Percentiles rank a stretch among this genome's conserved stretches.
phyloP scores from a whole-genome alignment of 2,797 vertebrate genomes.

The Periparus ater region DNA sequence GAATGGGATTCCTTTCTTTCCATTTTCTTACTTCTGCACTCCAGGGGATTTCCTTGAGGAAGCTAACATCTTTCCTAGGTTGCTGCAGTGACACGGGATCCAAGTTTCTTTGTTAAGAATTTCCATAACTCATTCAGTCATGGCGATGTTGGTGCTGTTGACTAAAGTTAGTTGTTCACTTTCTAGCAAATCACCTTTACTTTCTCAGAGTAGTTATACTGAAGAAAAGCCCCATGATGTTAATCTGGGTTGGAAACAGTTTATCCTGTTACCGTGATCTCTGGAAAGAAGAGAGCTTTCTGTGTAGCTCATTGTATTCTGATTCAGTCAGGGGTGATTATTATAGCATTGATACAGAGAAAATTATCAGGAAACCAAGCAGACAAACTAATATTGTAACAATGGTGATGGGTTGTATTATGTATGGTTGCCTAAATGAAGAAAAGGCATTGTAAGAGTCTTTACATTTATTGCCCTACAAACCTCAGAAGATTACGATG shows the following conservation, averaged over 20 bases:
- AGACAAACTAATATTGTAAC: neutral
- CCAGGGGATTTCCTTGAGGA: conserved; percentile 52
- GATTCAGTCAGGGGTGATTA: neutral
- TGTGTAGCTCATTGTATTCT: neutral
- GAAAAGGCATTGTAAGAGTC: neutral
- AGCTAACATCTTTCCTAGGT: conserved; percentile 40
- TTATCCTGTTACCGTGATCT: neutral
- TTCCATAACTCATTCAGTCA: conserved; percentile 32
- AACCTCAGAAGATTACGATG: neutral
- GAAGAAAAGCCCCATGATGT: neutral
- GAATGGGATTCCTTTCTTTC: conserved; percentile 48
- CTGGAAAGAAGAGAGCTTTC: neutral
- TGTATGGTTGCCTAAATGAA: neutral
- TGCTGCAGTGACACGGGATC: conserved; percentile 14
- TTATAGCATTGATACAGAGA: neutral
- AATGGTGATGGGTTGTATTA: neutral
- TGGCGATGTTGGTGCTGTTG: neutral
- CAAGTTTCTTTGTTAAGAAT: conserved; percentile 51
- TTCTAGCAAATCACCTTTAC: neutral
- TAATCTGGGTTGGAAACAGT: neutral
- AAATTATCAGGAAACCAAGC: neutral
- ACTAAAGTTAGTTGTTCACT: neutral
- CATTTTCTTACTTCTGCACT: conserved; percentile 36
- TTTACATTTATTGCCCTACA: neutral
- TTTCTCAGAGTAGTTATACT: neutral